These are phyloP conservation scores for Sepiola atlantica DNA, from an alignment of 2,888 invertebrate species.

Conservation along the genomic window DNA sequence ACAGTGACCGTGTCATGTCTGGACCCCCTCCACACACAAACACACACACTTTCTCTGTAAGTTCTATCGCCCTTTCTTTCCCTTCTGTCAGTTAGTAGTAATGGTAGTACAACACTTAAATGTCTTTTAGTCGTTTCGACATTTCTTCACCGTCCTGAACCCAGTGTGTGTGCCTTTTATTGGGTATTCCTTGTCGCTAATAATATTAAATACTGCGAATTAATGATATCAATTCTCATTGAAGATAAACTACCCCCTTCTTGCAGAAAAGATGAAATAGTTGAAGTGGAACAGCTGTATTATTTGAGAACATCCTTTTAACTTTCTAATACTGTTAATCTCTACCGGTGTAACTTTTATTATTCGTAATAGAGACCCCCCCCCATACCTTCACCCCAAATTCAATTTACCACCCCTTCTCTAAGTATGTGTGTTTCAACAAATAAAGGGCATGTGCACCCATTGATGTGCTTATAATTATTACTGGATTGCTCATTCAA, in stretches of 20 bases:
- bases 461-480: not conserved
- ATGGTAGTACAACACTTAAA: not conserved
- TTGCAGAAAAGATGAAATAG: no score
- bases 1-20: constrained; percentile 16
- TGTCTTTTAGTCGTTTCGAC: not conserved
- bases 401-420: not conserved
- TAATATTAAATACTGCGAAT: no score
- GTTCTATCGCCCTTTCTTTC: not conserved
- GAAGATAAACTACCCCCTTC: no score
- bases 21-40: not conserved
- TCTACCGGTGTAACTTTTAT: not conserved
- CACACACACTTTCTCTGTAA: not conserved
- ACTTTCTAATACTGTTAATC: not conserved
- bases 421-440: not conserved
- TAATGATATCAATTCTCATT: no score
- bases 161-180: not conserved
- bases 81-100: not conserved
- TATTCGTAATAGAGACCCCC: not conserved
- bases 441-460: not conserved
- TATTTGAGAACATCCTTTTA: not conserved
- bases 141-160: not conserved
- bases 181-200: not conserved
- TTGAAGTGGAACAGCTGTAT: no score
- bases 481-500: not conserved
- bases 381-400: not conserved